Evolutionary conservation across 92 coral and sea anemone species (phyloP), one percentile per base, ranked within the genome.

Genomic region (Parazoanthus darwini): DNA sequence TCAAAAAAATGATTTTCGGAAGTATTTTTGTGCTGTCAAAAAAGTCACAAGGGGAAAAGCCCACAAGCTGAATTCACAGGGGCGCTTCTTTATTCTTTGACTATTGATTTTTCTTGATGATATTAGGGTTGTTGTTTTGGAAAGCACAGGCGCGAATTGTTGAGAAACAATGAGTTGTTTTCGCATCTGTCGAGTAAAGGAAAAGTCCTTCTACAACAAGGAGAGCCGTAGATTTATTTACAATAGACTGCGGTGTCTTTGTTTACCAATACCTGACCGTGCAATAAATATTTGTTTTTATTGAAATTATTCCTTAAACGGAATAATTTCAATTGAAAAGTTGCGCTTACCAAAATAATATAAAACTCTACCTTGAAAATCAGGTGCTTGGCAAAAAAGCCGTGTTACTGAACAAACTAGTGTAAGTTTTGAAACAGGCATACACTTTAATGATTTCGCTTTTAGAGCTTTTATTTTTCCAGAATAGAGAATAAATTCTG

Each of bases 141-240:
- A 76, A 76, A 23, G 13, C 78, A 76, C 4, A 26, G 78, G 39
- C 23, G 11, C 39, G 54, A 16, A 38, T 75, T 75, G 50, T 75
- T 75, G 51, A 75, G 68, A 75, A 18, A 39, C 79, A 76, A 76
- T 76, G 78, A 7, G 78, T 11, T 74, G 79, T 39, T 76, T 76
- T 39, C 51, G 26, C 46, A 76, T 44, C 79, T 37, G 46, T 76
- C 54, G 11, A 38, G 29, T 6, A 76, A 76, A 76, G 37, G 39
- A 39, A 75, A 20, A 39, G 5, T 39, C 46, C 48, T 37, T 20
- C 39, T 29, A 29, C 33, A 18, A 35, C 9, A 18, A 16, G 14
- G 38, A 2, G 5, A 9, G 0, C 4, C 51, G 79, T 1, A 25
- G 14, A 76, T 3, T 75, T 38, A 39, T 76, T 16, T 37, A 76